These are phyloP conservation scores for Origma solitaria DNA, from an alignment of 2,113 vertebrate species.

Conservation along the genomic window DNA sequence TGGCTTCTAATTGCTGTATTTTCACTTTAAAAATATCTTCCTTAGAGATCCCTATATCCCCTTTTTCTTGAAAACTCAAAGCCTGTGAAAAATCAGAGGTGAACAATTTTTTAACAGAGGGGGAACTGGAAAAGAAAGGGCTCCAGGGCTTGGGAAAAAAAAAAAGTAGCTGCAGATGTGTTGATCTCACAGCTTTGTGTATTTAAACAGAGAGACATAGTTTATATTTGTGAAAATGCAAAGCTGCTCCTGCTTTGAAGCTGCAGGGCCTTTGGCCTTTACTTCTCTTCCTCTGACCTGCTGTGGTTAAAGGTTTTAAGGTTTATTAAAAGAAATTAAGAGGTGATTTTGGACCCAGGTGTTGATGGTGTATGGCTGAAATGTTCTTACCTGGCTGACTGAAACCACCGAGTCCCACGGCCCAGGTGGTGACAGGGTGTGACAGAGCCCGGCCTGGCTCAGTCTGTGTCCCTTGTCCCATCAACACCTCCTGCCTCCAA, in stretches of 20 bases:
- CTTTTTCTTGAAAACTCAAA: not conserved
- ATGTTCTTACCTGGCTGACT: not conserved
- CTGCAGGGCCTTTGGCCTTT: not conserved
- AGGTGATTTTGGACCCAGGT: not conserved
- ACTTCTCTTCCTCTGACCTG: not conserved
- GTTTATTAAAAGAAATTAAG: not conserved
- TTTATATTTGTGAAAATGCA: not conserved
- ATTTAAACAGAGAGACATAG: not conserved
- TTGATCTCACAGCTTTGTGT: not conserved
- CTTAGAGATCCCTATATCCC: not conserved
- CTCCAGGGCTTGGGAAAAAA: not conserved
- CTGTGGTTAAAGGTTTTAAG: not conserved
- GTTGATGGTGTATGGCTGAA: not conserved
- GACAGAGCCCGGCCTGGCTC: not conserved
- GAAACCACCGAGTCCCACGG: rapidly evolving
- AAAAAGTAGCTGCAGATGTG: not conserved
- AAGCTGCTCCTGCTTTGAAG: not conserved
- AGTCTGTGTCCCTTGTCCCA: not conserved
- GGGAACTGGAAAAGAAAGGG: not conserved
- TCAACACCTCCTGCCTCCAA: not conserved
- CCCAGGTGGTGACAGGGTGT: not conserved
- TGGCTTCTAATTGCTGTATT: not conserved
- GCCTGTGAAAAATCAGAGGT: not conserved
- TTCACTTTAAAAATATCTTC: not conserved
- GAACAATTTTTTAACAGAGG: not conserved